Evolutionary conservation across 2,797 vertebrate genomes (phyloP).

Genomic region (Bryconaethiops microstoma): DNA sequence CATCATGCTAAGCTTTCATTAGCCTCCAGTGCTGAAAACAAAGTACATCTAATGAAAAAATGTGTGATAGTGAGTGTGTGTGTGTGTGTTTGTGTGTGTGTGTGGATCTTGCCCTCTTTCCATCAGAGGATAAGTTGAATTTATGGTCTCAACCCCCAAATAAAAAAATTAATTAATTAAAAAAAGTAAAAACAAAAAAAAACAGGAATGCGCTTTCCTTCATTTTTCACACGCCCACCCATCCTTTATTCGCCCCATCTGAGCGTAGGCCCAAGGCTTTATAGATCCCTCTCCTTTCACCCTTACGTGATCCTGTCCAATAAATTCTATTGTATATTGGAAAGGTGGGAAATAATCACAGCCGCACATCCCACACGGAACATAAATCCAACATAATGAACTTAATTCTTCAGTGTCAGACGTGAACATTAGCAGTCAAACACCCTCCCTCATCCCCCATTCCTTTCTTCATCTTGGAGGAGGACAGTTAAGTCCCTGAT

Average conservation of each 20-base stretch:
- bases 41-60: too few species aligned
- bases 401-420: slow-evolving; percentile 13
- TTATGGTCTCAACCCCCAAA: slow-evolving; percentile 81
- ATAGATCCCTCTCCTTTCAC: neutral
- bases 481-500: too few species aligned
- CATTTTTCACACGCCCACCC: slow-evolving; percentile 32
- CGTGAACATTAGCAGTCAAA: slow-evolving; percentile 5
- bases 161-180: too few species aligned
- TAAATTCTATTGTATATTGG: slow-evolving; percentile 32
- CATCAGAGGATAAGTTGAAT: slow-evolving; percentile 83
- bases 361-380: slow-evolving; percentile 2
- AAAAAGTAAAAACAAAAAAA: slow-evolving; percentile 69
- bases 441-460: neutral
- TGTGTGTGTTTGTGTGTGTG: slow-evolving; percentile 56
- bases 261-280: neutral
- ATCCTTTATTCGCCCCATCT: slow-evolving; percentile 24
- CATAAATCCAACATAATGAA: slow-evolving; percentile 15
- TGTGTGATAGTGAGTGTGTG: neutral
- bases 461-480: slow-evolving; percentile 15
- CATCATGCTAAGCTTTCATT: too few species aligned
- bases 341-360: slow-evolving; percentile 39
- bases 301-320: slow-evolving; percentile 9
- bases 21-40: too few species aligned
- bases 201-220: slow-evolving; percentile 56
- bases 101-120: slow-evolving; percentile 39